Base-by-base conservation (phyloP, 1,140 invertebrate species). In the Sycophila sp. region DNA sequence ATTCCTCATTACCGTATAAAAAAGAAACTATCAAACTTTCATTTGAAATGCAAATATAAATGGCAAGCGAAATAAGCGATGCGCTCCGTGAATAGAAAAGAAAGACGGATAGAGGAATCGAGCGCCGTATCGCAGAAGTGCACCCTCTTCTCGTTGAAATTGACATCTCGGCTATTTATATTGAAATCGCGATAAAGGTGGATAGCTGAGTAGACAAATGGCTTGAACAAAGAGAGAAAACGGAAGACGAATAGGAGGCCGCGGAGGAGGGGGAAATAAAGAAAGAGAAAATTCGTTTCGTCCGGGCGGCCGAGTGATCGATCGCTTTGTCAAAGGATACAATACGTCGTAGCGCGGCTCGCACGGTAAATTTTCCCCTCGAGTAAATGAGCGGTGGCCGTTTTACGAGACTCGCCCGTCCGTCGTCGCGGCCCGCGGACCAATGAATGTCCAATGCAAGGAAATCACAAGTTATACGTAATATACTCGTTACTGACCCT, bases 141-240 rank as follows among this genome's bases (percentile, higher is more conserved):
- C n/a, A n/a, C n/a, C 17, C 60, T 36, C 19, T n/a, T 36, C 40
- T 10, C 28, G n/a, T 1, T 36, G 40, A 32, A 63, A 24, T 49
- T 51, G 30, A 24, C 45, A 36, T 40, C 22, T 53, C 24, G 49
- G 32, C 36, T 65, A 65, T 65, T 55, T 65, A 65, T 65, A 65
- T 65, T 65, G 42, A 65, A 65, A 40, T 65, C 17, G 24, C 34
- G 49, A 38, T 19, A 55, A 51, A 64, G 6, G 30, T 7, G 5
- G 17, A 55, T 26, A 13, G 26, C 28, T 63, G 22, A 65, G 28
- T 65, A 55, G 34, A 55, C 49, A 55, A 65, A 55, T 65, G 47
- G 60, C 0, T n/a, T 17, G 15, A 60, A 45, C 30, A 47, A 62
- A 62, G 28, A 11, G 24, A 45, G 24, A 45, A 42, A 28, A n/a